Evolutionary conservation across 2,113 vertebrate species (phyloP), one percentile per base, ranked within the genome.

Genomic region (Hemibates koningsi): DNA sequence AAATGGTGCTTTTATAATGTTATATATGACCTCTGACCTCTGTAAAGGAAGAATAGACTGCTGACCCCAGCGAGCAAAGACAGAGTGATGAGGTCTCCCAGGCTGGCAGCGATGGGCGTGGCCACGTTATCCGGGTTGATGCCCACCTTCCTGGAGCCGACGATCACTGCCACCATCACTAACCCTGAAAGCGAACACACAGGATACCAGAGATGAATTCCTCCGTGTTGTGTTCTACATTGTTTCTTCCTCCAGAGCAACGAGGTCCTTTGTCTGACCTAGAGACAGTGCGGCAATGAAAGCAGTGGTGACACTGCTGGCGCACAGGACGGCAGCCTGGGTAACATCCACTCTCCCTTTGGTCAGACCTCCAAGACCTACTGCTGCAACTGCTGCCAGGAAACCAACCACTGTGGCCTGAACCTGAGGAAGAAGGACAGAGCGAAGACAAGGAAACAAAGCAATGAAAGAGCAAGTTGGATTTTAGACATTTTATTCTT

Each of bases 111-210:
- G 24, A 99, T 97, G 45, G 98, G 98, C 1, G 98, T 98, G 78
- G 98, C 98, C 0, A 99, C 96, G 5, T 99, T 99, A 86, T 99
- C 98, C 1, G 98, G 98, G 93, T 99, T 99, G 91, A 99, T 96
- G 78, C 98, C 97, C 21, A 98, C 85, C 86, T 96, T 98, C 84
- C 97, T 97, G 36, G 98, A 97, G 71, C 97, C 96, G 0, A 97
- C 93, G 83, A 99, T 97, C 48, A 99, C 97, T 0, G 96, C 97
- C 63, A 98, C 96, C 98, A 98, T 98, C 92, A 98, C 95, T 90
- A 98, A 82, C 86, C 98, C 98, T 99, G 89, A 36, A 38, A 29
- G 4, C 27, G 0, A 66, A 86, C 14, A 38, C 52, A 24, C 24
- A 3, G 19, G 11, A 84, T 53, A 34, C 32, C 34, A 24, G 13